Percentiles rank a stretch among this genome's conserved stretches.
These are phyloP conservation scores for Sipha maydis DNA, from an alignment of 2,888 invertebrate species.

Conservation along the genomic window DNA sequence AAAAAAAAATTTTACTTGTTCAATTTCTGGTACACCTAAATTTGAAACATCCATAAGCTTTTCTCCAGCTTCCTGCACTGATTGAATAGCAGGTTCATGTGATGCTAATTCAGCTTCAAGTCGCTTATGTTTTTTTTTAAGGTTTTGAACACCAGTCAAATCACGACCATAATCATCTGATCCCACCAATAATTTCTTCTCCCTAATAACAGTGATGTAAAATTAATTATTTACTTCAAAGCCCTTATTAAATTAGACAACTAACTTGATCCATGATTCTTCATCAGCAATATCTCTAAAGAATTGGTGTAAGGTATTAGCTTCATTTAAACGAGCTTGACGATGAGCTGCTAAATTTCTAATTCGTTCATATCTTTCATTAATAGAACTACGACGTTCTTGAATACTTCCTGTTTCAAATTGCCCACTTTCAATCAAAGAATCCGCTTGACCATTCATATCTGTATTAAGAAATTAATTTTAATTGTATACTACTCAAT, in stretches of 20 bases:
- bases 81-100: slow-evolving; percentile 97
- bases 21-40: slow-evolving; percentile 90
- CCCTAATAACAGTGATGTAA: slow-evolving; percentile 70
- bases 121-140: slow-evolving; percentile 98
- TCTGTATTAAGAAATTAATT: slow-evolving; percentile 70
- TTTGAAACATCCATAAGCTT: slow-evolving; percentile 95
- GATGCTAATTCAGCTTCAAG: slow-evolving; percentile 97
- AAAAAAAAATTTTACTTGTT: slow-evolving; percentile 68
- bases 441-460: slow-evolving; percentile 96
- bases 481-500: neutral
- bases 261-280: slow-evolving; percentile 97
- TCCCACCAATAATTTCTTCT: slow-evolving; percentile 96
- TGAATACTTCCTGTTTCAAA: slow-evolving; percentile 97
- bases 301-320: slow-evolving; percentile 98
- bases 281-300: slow-evolving; percentile 99
- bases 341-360: slow-evolving; percentile 91
- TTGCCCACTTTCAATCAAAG: slow-evolving; percentile 93
- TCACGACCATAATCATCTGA: slow-evolving; percentile 99
- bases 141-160: slow-evolving; percentile 96
- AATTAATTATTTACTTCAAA: slow-evolving; percentile 63
- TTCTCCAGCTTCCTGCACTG: slow-evolving; percentile 87
- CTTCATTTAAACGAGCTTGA: slow-evolving; percentile 92
- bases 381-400: slow-evolving; percentile 93
- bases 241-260: slow-evolving; percentile 59
- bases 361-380: slow-evolving; percentile 94